Percentiles rank a stretch among this genome's conserved stretches.
phyloP scores from a whole-genome alignment of 2,888 invertebrate genomes.

The Dolichomitus sp. region DNA sequence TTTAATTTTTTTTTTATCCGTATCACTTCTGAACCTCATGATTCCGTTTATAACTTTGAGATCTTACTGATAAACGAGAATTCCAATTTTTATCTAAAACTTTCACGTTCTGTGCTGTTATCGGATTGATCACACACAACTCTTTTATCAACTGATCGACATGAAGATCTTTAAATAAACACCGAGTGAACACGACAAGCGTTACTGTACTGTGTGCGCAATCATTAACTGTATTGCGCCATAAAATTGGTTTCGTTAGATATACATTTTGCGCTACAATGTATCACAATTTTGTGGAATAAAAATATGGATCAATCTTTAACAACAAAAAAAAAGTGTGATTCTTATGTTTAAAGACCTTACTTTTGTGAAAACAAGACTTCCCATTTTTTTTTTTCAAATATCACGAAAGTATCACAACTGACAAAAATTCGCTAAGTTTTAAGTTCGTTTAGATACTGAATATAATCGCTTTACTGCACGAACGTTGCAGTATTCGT shows the following conservation, averaged over 20 bases:
- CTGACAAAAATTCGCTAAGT: conserved; percentile 5
- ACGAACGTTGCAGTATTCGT: not conserved
- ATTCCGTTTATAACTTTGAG: conserved; percentile 9
- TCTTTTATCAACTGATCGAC: conserved; percentile 21
- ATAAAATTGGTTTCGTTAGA: conserved; percentile 7
- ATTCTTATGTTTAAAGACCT: not conserved
- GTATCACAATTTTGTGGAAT: conserved; percentile 36
- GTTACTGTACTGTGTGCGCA: conserved; percentile 1
- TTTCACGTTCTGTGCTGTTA: conserved; percentile 3
- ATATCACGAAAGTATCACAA: not conserved
- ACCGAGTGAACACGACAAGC: not conserved
- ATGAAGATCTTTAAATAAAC: not conserved
- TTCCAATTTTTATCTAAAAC: conserved; percentile 1
- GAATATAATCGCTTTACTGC: not conserved
- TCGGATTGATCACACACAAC: not conserved
- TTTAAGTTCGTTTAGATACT: not conserved
- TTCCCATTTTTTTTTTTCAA: conserved; percentile 7
- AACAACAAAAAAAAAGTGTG: conserved; percentile 18
- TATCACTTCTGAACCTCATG: not conserved
- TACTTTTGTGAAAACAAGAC: conserved; percentile 40
- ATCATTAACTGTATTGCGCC: conserved; percentile 19
- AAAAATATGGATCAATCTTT: conserved; percentile 30
- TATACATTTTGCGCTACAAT: conserved; percentile 20
- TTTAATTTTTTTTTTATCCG: not conserved
- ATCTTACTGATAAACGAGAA: conserved; percentile 26